A percentile compares a stretch with the other conserved stretches of the same genome.
Evolutionary conservation across 2,888 invertebrate genomes (phyloP).

Genomic region (Galerucella pusilla): DNA sequence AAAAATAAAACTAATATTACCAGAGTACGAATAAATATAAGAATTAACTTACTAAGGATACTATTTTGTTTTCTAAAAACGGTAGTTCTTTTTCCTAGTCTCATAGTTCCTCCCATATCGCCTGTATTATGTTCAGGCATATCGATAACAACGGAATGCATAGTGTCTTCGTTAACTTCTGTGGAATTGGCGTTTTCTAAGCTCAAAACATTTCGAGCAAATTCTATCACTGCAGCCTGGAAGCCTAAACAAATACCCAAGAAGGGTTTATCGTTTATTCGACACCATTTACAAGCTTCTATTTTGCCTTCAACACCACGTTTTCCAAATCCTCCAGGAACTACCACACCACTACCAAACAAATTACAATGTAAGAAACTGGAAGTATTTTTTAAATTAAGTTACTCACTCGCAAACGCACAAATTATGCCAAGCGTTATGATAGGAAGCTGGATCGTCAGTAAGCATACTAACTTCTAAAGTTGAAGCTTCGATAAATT

Average conservation of each 20-base stretch:
- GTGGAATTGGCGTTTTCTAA: slow-evolving; percentile 85
- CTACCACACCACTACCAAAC: slow-evolving; percentile 85
- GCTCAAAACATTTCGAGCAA: slow-evolving; percentile 85
- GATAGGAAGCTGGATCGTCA: slow-evolving; percentile 84
- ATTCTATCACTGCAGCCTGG: slow-evolving; percentile 97
- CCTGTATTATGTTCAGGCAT: slow-evolving; percentile 99
- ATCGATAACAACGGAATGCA: slow-evolving; percentile 89
- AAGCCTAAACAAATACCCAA: slow-evolving; percentile 98
- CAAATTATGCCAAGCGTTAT: slow-evolving; percentile 93
- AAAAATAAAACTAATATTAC: slow-evolving; percentile 45
- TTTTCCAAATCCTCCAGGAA: slow-evolving; percentile 98
- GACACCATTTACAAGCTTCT: slow-evolving; percentile 91
- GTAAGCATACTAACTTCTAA: slow-evolving; percentile 80
- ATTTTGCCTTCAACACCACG: slow-evolving; percentile 98
- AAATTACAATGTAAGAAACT: background rate
- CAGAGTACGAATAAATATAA: background rate
- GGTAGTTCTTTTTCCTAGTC: slow-evolving; percentile 93
- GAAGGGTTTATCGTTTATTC: slow-evolving; percentile 89
- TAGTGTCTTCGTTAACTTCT: slow-evolving; percentile 71
- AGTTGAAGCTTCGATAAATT: slow-evolving; percentile 92
- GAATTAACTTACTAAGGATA: slow-evolving; percentile 69
- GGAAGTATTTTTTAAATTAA: background rate
- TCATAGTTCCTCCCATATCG: slow-evolving; percentile 94
- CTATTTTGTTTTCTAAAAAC: slow-evolving; percentile 74
- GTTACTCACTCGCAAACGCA: slow-evolving; percentile 83